Conservation (phyloP, 1,140 invertebrate species). For the Triops cancriformis region DNA sequence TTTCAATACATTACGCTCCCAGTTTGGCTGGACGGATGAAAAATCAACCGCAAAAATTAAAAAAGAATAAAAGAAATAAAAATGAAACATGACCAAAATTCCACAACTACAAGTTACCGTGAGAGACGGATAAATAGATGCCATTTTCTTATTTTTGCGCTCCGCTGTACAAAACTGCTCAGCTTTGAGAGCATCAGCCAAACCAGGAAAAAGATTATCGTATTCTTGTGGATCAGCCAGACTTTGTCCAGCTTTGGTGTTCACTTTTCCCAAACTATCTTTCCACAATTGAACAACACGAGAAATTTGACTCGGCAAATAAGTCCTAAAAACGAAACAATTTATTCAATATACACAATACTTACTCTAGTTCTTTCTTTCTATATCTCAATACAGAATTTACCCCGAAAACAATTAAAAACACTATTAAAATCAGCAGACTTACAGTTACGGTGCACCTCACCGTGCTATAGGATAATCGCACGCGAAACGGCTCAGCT, state of each 20-base stretch:
- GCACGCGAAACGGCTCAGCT: too few relatives aligned
- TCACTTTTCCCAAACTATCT: slow-evolving; percentile 57
- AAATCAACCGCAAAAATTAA: slow-evolving; percentile 25
- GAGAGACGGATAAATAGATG: slow-evolving; percentile 23
- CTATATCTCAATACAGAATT: neutral
- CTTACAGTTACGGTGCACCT: too few relatives aligned
- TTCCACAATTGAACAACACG: slow-evolving; percentile 76
- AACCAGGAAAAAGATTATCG: slow-evolving; percentile 91
- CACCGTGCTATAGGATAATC: too few relatives aligned
- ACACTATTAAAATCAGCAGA: too few relatives aligned
- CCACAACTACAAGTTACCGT: too few relatives aligned
- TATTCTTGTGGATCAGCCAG: slow-evolving; percentile 92
- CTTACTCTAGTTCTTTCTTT: neutral
- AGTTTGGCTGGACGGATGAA: slow-evolving; percentile 47
- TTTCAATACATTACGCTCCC: slow-evolving; percentile 59
- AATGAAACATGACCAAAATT: slow-evolving; percentile 20
- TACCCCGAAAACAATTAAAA: too few relatives aligned
- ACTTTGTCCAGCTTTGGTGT: slow-evolving; percentile 81
- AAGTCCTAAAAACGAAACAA: slow-evolving; percentile 54
- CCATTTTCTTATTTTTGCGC: slow-evolving; percentile 39
- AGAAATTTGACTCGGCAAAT: slow-evolving; percentile 83
- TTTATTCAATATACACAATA: neutral
- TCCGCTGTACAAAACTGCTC: slow-evolving; percentile 55
- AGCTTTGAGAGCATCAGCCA: slow-evolving; percentile 61
- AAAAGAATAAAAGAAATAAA: neutral